Conservation (phyloP, 2,888 invertebrate species). For the Trichopoda pennipes region DNA sequence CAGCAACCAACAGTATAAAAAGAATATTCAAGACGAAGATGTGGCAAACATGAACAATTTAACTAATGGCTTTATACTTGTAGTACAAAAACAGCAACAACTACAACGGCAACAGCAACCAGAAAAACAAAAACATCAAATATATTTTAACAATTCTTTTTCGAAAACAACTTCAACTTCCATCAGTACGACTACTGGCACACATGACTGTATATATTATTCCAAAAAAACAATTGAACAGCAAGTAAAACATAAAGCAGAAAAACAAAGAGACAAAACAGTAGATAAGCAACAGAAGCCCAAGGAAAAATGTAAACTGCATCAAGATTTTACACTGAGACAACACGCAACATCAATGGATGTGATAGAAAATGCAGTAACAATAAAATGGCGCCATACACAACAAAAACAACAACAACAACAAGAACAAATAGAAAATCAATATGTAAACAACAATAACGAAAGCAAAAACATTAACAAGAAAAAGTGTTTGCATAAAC, state of each 20-base stretch:
- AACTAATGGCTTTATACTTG: constrained; percentile 58
- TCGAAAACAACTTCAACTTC: constrained; percentile 43
- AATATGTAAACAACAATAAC: constrained; percentile 50
- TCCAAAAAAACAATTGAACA: constrained; percentile 38
- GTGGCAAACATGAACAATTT: constrained; percentile 59
- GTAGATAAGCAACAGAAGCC: constrained; percentile 23
- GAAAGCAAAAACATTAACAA: constrained; percentile 59
- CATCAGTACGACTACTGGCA: constrained; percentile 21
- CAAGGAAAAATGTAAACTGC: constrained; percentile 42
- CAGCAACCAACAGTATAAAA: constrained; percentile 28
- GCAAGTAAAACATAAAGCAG: constrained; percentile 28
- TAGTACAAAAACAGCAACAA: constrained; percentile 42
- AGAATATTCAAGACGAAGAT: constrained; percentile 50
- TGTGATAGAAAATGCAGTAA: constrained; percentile 50
- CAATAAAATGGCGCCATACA: constrained; percentile 64
- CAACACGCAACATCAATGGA: constrained; percentile 50
- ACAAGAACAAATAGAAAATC: constrained; percentile 38
- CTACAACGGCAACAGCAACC: constrained; percentile 32
- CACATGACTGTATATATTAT: constrained; percentile 40
- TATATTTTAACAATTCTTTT: constrained; percentile 39
- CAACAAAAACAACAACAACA: constrained; percentile 72
- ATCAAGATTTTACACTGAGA: constrained; percentile 50
- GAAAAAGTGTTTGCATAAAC: constrained; percentile 39
- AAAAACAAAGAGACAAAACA: neutral
- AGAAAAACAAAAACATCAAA: constrained; percentile 7